Base-by-base conservation (phyloP, 2,113 vertebrate species). In the Spea multiplicata region DNA sequence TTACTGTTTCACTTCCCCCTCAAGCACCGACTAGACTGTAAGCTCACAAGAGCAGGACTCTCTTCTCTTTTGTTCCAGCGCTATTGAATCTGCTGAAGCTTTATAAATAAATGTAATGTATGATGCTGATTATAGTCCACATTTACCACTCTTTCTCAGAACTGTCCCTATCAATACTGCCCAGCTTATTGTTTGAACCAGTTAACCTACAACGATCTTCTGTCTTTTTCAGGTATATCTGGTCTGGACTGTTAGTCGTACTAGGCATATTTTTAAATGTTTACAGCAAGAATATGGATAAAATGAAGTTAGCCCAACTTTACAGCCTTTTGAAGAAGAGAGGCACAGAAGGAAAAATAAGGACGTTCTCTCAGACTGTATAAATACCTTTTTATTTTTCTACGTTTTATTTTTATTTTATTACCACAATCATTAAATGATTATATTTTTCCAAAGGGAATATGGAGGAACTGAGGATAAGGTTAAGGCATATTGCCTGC, bases 271-370 rank as follows among this genome's bases (percentile, higher is more conserved):
- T 98, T 88, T 91, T 99, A 88, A 99, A 99, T 86, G 92, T 99
- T 89, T 99, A 99, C 92, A 98, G 96, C 90, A 99, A 98, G 92
- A 98, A 99, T 87, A 94, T 86, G 89, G 97, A 99, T 80, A 96
- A 93, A 91, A 92, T 99, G 85, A 94, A 91, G 82, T 87, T 99
- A 12, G 92, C 95, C 69, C 94, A 95, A 9, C 66, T 96, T 9
- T 85, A 80, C 74, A 90, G 90, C 71, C 78, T 97, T 71, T 87
- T 89, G 86, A 92, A 89, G 75, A 92, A 85, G 87, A 71, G 86
- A 4, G 46, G 87, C 70, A 89, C 89, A 1, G 85, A 88, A 50
- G 93, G 87, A 83, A 95, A 93, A 85, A 89, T 92, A 83, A 81
- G 93, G 86, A 92, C 94, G 67, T 93, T 94, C 74, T 95, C 97